Evolutionary conservation across 2,113 vertebrate genomes (phyloP).

Genomic region (Muscicapa adusta): DNA sequence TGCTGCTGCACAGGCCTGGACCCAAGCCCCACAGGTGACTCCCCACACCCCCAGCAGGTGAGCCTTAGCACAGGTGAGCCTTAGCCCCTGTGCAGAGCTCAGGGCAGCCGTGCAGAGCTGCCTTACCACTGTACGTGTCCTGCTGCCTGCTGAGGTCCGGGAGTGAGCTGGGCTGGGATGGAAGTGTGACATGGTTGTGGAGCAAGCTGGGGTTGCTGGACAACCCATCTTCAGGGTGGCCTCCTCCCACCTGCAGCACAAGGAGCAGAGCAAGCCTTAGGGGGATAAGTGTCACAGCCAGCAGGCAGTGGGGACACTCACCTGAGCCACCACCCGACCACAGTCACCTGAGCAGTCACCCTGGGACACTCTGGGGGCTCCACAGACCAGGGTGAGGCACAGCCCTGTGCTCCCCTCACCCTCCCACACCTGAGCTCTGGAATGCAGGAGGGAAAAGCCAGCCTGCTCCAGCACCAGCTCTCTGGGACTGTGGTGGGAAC

Average conservation of each 20-base stretch:
- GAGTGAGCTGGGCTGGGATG: conserved; percentile 80
- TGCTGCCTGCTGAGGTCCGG: conserved; percentile 78
- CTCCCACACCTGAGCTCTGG: rapidly evolving
- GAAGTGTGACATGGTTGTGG: conserved; percentile 84
- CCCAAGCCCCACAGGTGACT: background rate
- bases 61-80: background rate
- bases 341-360: background rate
- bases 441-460: background rate
- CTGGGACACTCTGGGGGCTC: background rate
- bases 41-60: background rate
- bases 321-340: background rate
- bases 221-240: conserved; percentile 85
- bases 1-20: background rate
- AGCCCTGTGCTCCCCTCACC: rapidly evolving
- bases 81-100: no score
- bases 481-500: rapidly evolving
- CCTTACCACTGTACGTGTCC: conserved; percentile 88
- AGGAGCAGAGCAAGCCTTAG: conserved; percentile 6
- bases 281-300: rapidly evolving
- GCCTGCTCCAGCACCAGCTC: background rate
- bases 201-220: conserved; percentile 81
- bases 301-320: rapidly evolving
- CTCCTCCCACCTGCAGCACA: conserved; percentile 78
- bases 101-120: background rate
- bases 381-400: rapidly evolving